These are phyloP conservation scores for Uromys caudimaculatus DNA, from an alignment of 2,797 vertebrate species.

Conservation along the genomic window DNA sequence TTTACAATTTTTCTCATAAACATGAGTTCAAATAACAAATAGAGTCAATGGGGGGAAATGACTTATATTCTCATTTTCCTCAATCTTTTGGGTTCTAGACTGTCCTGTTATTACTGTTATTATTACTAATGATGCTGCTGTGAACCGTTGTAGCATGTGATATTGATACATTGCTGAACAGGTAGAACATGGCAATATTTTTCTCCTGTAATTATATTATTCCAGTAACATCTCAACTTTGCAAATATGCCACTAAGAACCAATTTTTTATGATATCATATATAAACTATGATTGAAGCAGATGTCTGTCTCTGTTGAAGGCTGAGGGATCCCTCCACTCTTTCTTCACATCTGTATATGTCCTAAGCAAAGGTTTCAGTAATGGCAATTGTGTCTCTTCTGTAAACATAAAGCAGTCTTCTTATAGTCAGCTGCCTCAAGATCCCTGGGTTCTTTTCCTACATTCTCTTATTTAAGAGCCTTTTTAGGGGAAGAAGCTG, in stretches of 20 bases:
- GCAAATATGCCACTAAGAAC: not conserved
- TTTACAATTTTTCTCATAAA: not conserved
- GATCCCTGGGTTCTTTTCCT: not conserved
- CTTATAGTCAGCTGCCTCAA: not conserved
- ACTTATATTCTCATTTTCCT: not conserved
- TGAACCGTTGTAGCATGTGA: not conserved
- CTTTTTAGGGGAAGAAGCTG: not conserved
- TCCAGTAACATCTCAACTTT: not conserved
- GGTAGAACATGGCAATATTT: not conserved
- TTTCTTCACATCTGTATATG: not conserved
- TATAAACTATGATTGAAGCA: not conserved
- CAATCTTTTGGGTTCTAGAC: not conserved
- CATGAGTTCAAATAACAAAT: not conserved
- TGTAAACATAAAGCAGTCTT: not conserved
- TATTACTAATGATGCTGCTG: not conserved
- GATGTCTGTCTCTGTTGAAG: not conserved
- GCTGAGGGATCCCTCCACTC: not conserved
- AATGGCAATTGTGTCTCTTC: not conserved
- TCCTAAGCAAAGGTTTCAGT: not conserved
- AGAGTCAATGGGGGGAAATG: not conserved
- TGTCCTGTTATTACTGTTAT: not conserved
- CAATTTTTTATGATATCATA: not conserved
- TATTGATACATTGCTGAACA: not conserved
- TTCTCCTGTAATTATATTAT: not conserved
- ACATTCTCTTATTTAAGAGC: not conserved